Base-by-base conservation (phyloP, 2,888 invertebrate genomes). In the Mantis religiosa region DNA sequence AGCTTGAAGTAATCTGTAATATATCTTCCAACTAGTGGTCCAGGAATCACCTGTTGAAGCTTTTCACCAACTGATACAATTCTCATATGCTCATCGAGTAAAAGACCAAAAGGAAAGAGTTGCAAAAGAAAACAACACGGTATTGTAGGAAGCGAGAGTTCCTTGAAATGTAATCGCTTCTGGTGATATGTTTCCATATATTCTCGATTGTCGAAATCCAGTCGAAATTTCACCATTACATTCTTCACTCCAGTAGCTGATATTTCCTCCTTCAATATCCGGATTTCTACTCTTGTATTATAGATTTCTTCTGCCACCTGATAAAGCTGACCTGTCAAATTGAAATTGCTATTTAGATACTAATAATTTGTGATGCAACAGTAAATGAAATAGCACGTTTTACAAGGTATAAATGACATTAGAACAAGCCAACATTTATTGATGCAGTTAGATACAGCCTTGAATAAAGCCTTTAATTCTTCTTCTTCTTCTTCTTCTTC, bases 41-140 rank as follows among this genome's bases (percentile, higher is more conserved):
- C 93, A 90, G 89, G 85, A 28, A 54, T 34, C 87, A 94, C 90
- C 84, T 96, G 95, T 2, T 96, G 93, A 8, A 98, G 93, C 93
- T 97, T 97, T 89, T 96, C 96, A 0, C 98, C 98, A 28, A 96
- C 96, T 90, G 96, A 96, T 2, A 96, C 93, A 86, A 98, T 96
- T 90, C 94, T 94, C 96, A 98, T 96, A 27, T 95, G 94, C 83
- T 95, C 95, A 92, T 90, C 92, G 84, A 92, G 91, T 90, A 97
- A 96, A 90, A 98, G 95, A 88, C 97, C 97, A 92, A 98, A 98
- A 0, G 98, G 98, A 92, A 98, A 98, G 87, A 98, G 94, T 92
- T 97, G 95, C 28, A 98, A 94, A 30, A 97, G 94, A 82, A 97
- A 93, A 34, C 95, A 95, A 87, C 96, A 95, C 0, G 96, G 95